A percentile compares a stretch with the other conserved stretches of the same genome.
These are phyloP conservation scores for Stratiolaelaps scimitus DNA, from an alignment of 1,140 invertebrate species.

Conservation along the genomic window DNA sequence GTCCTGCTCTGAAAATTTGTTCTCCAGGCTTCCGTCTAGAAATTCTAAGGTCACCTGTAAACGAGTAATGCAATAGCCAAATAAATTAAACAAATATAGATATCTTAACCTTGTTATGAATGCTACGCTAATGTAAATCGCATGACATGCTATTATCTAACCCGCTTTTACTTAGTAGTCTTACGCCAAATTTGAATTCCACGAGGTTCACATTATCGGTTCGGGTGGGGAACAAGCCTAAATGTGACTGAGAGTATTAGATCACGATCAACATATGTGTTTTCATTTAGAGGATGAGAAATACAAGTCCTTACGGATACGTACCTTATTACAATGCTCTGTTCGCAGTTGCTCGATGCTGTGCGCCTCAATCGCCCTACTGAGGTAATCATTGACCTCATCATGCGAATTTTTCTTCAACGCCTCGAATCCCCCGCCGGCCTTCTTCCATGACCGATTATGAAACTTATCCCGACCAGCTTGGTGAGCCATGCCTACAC, in stretches of 20 bases:
- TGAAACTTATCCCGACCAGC: conserved; percentile 10
- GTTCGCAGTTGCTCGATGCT: conserved; percentile 71
- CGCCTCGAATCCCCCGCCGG: neutral
- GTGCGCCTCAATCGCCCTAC: conserved; percentile 81
- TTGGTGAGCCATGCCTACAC: conserved; percentile 23
- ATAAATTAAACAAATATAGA: neutral
- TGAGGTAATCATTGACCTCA: conserved; percentile 85
- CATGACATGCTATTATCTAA: too few relatives aligned
- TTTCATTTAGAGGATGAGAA: conserved; percentile 31
- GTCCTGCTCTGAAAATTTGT: neutral
- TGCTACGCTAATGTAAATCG: too few relatives aligned
- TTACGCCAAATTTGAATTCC: too few relatives aligned
- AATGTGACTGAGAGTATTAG: too few relatives aligned
- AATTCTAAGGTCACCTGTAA: conserved; percentile 15
- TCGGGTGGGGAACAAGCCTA: too few relatives aligned
- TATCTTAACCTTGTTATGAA: too few relatives aligned
- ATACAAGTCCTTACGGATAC: conserved; percentile 34
- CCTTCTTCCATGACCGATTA: conserved; percentile 22
- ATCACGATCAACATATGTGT: too few relatives aligned
- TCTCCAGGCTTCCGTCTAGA: conserved; percentile 9
- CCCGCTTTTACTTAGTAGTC: too few relatives aligned
- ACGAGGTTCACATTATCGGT: too few relatives aligned
- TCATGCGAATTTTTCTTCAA: conserved; percentile 56
- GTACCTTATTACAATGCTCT: conserved; percentile 55
- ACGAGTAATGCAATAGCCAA: neutral